Conservation (phyloP, 2,888 invertebrate species). For the Nephrotoma appendiculata region DNA sequence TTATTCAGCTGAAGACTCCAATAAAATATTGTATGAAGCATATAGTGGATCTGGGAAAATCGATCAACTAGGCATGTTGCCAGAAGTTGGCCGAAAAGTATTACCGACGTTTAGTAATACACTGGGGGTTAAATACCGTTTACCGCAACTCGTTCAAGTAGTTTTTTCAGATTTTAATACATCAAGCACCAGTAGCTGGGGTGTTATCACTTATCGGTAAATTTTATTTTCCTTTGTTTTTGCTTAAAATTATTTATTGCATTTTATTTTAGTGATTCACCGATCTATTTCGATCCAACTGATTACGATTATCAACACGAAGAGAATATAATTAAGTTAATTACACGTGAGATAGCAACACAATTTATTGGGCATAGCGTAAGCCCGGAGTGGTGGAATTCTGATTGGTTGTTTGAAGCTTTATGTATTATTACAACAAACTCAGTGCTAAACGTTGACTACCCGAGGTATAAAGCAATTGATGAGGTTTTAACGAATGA, state of each 20-base stretch:
- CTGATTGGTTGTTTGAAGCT: conserved; percentile 59
- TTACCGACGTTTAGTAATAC: conserved; percentile 38
- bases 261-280: neutral
- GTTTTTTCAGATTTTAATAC: conserved; percentile 67
- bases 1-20: neutral
- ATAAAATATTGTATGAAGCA: conserved; percentile 20
- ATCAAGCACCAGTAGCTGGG: conserved; percentile 63
- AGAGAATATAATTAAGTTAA: conserved; percentile 5
- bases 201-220: conserved; percentile 56
- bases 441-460: conserved; percentile 38
- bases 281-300: neutral
- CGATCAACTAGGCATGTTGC: neutral
- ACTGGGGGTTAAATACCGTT: conserved; percentile 56
- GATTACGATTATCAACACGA: neutral
- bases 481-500: conserved; percentile 64
- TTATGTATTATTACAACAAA: conserved; percentile 58
- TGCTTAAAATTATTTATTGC: neutral
- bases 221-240: neutral
- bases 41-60: conserved; percentile 6
- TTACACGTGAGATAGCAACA: conserved; percentile 46
- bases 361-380: conserved; percentile 72
- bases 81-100: neutral
- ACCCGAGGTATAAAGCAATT: conserved; percentile 51
- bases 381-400: conserved; percentile 53
- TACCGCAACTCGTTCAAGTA: conserved; percentile 67